These are phyloP conservation scores for Eulemur coronatus DNA, from an alignment of 2,797 vertebrate genomes.

Conservation along the genomic window DNA sequence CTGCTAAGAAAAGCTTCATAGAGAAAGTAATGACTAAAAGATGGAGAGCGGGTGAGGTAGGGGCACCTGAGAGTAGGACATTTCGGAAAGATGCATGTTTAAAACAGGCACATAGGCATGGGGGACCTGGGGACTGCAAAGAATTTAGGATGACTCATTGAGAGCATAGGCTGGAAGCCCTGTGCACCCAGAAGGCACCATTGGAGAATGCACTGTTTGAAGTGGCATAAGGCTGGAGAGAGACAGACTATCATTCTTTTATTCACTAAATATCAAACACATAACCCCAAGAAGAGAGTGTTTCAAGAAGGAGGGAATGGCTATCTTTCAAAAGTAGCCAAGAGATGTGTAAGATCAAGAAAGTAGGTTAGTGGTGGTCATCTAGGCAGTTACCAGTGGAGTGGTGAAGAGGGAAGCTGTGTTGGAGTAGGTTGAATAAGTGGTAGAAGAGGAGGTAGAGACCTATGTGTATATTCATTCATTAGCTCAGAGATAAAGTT, in stretches of 20 bases:
- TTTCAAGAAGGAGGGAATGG: background rate
- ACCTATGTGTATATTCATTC: background rate
- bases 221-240: background rate
- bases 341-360: background rate
- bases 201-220: background rate
- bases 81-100: background rate
- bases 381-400: background rate
- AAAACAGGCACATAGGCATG: background rate
- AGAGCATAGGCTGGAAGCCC: background rate
- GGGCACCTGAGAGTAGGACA: background rate
- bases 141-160: background rate
- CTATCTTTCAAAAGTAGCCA: background rate
- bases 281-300: background rate
- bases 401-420: background rate
- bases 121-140: background rate
- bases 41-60: background rate
- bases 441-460: background rate
- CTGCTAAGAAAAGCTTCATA: background rate
- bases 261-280: background rate
- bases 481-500: background rate
- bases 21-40: background rate
- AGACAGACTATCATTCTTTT: background rate
- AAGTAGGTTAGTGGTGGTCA: background rate
- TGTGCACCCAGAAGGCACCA: background rate
- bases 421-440: background rate